A percentile compares a stretch with the other conserved stretches of the same genome.
phyloP scores from a whole-genome alignment of 2,113 vertebrate species.

The Pyrgilauda ruficollis region DNA sequence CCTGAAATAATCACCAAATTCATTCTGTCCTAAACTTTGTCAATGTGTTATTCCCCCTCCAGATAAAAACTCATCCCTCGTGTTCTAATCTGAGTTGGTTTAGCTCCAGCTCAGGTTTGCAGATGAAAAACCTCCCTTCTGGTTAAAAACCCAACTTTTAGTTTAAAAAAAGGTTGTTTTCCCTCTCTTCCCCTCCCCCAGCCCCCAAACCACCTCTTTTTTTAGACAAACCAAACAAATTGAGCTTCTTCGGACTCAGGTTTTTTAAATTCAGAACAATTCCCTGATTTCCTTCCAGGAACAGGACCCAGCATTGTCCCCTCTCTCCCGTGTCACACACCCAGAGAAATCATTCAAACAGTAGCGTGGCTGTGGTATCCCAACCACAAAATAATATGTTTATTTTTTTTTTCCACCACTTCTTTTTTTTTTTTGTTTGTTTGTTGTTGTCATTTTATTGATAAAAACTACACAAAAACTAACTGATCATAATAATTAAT shows the following conservation, averaged over 20 bases:
- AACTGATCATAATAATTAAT: slow-evolving; percentile 76
- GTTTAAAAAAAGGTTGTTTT: background rate
- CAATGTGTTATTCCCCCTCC: background rate
- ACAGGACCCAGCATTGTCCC: background rate
- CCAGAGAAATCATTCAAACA: slow-evolving; percentile 60
- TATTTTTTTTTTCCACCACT: slow-evolving; percentile 69
- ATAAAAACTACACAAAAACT: slow-evolving; percentile 84
- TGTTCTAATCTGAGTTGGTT: background rate
- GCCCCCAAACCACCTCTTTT: background rate
- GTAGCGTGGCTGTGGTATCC: slow-evolving; percentile 56
- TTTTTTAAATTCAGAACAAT: background rate
- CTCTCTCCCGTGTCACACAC: background rate
- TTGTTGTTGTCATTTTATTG: slow-evolving; percentile 74
- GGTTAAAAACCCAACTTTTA: background rate
- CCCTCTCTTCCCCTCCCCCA: background rate
- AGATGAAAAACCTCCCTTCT: background rate
- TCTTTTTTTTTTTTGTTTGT: background rate
- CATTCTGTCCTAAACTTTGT: background rate
- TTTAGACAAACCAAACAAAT: background rate
- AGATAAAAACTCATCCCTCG: background rate
- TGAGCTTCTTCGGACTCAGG: background rate
- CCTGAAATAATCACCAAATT: background rate
- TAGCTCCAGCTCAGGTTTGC: background rate
- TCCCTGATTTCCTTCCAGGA: background rate
- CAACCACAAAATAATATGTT: slow-evolving; percentile 76